These are phyloP conservation scores for Scaptomyza reducta DNA, from an alignment of 2,888 invertebrate genomes.

Conservation along the genomic window DNA sequence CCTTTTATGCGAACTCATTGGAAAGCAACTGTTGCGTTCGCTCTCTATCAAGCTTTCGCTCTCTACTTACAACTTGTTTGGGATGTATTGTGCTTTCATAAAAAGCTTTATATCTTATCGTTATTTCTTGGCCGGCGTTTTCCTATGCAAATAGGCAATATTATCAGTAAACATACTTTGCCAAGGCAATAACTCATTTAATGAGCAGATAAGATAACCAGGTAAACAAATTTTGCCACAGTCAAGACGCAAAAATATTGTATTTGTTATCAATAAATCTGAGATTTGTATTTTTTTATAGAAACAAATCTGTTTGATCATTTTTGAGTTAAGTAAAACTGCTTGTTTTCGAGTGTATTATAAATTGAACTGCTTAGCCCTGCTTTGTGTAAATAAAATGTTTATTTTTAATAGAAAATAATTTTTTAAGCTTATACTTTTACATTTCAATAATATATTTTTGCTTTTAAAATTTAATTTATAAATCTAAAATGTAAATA, in stretches of 20 bases:
- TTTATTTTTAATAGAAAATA: no score
- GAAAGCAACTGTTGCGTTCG: conserved; percentile 37
- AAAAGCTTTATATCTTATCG: conserved; percentile 15
- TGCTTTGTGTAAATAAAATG: no score
- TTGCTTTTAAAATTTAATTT: no score
- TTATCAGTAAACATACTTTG: not conserved
- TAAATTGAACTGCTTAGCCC: no score
- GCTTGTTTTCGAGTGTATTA: no score
- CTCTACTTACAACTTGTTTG: not conserved
- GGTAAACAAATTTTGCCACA: not conserved
- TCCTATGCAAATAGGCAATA: not conserved
- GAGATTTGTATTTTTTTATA: not conserved
- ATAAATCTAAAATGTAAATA: no score
- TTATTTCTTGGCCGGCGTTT: not conserved
- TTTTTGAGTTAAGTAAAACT: no score
- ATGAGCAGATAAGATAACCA: not conserved
- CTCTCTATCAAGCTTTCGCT: conserved; percentile 8
- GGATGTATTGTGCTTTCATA: not conserved
- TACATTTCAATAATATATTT: no score
- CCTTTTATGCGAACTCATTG: conserved; percentile 34
- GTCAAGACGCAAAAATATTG: not conserved
- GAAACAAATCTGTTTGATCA: not conserved
- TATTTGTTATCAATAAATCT: not conserved
- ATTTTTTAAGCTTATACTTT: no score
- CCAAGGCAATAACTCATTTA: not conserved